Evolutionary conservation across 2,113 vertebrate species (phyloP).

Genomic region (Peromyscus polionotus): DNA sequence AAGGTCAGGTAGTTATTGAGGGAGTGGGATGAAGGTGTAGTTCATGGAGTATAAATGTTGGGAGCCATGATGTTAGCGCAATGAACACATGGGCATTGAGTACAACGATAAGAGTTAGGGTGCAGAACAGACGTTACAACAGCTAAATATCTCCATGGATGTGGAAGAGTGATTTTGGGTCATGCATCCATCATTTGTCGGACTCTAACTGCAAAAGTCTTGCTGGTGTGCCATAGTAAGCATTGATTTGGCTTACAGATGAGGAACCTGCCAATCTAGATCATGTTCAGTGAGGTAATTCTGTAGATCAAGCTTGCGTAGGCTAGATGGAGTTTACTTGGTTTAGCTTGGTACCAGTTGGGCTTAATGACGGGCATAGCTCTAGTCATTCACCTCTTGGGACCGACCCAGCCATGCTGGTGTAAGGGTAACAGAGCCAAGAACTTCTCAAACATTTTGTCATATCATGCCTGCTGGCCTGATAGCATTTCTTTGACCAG

Average conservation of each 20-base stretch:
- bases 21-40: background rate
- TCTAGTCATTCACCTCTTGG: background rate
- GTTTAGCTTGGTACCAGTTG: background rate
- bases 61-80: background rate
- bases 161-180: constrained; percentile 28
- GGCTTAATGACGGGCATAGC: background rate
- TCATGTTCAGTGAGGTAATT: background rate
- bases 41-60: background rate
- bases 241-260: background rate
- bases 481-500: constrained; percentile 37
- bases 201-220: background rate
- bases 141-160: background rate
- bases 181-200: background rate
- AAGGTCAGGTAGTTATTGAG: background rate
- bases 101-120: background rate
- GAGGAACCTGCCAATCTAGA: background rate
- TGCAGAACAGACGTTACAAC: background rate
- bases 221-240: background rate
- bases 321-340: background rate
- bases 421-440: background rate
- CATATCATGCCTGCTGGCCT: background rate
- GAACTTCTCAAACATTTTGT: background rate
- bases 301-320: background rate
- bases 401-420: background rate
- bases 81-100: background rate